Base-by-base conservation (phyloP, 2,797 vertebrate species). In the Spinus olivaceus region DNA sequence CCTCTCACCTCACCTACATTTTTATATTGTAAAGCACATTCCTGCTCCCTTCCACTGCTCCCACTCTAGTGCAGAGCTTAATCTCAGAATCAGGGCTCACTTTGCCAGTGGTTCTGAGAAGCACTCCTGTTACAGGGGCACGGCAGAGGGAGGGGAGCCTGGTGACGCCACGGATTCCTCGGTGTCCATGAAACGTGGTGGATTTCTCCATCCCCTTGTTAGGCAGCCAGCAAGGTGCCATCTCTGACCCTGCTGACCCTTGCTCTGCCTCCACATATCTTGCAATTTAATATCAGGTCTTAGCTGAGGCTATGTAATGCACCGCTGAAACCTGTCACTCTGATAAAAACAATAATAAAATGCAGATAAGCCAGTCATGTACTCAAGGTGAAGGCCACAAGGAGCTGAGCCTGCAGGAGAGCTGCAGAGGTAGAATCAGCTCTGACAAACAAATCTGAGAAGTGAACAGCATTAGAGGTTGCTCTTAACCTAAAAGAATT, bases 131-230 rank as follows among this genome's bases (percentile, higher is more conserved):
- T 59, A 15, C 0, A 2, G 22, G 57, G n/a, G 13, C 41, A 47
- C 16, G 47, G 73, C 0, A 1, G 12, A 27, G 23, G 15, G 23
- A 80, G 8, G 42, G 18, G 14, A 69, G 39, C 1, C 44, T 77
- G 41, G 41, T 81, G 78, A 12, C 71, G 46, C 44, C 71, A 66
- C 33, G 53, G 56, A 57, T 16, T 23, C 49, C 47, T 66, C 56
- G 5, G 21, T 11, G 32, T 15, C 60, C 21, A 1, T 30, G 24
- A 67, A 82, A 77, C 0, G 0, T 8, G 33, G 41, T 0, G 0
- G 33, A 70, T 73, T 88, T 70, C 86, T 65, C 59, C 24, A 14
- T 18, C 37, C 63, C 37, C 28, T 44, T 21, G 19, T 69, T 33
- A 65, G 25, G 33, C 35, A 74, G 22, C 7, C 63, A 67, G 59